Evolutionary conservation across 2,113 vertebrate genomes (phyloP).

Genomic region (Sorex araneus): DNA sequence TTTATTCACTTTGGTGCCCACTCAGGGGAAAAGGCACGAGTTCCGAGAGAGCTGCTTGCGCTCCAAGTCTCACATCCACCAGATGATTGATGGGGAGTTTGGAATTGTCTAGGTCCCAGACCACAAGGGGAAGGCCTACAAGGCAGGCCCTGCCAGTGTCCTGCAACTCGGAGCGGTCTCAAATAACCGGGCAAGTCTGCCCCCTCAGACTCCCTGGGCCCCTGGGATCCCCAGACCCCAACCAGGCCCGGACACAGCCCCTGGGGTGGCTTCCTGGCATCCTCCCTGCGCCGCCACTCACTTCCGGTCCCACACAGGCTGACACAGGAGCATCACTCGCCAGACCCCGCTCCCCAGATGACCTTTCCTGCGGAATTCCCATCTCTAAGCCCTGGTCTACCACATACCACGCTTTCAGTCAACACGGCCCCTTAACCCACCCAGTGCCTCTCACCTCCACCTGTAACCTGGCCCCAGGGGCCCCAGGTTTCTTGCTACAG

Average conservation of each 20-base stretch:
- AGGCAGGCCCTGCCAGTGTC: not conserved
- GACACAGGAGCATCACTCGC: not conserved
- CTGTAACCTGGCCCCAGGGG: not conserved
- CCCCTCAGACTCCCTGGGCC: not conserved
- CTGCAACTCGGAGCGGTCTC: not conserved
- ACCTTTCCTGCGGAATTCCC: not conserved
- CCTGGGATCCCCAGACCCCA: not conserved
- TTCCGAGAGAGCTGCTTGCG: not conserved
- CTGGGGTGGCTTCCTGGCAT: conserved; percentile 65
- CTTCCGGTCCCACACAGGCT: conserved; percentile 75
- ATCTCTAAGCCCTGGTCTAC: not conserved
- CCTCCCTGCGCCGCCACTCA: conserved; percentile 42
- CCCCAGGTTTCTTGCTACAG: conserved; percentile 24
- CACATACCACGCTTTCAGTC: not conserved
- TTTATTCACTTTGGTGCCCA: conserved; percentile 3
- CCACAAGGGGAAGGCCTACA: not conserved
- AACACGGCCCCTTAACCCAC: conserved; percentile 21
- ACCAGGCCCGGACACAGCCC: not conserved
- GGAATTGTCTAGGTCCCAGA: not conserved
- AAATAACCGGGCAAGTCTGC: not conserved
- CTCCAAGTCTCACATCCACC: not conserved
- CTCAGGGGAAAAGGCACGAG: not conserved
- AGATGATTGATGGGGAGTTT: not conserved
- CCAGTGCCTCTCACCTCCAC: not conserved
- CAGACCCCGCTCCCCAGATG: not conserved